These are phyloP conservation scores for Esox niger DNA, from an alignment of 2,113 vertebrate genomes.

Conservation along the genomic window DNA sequence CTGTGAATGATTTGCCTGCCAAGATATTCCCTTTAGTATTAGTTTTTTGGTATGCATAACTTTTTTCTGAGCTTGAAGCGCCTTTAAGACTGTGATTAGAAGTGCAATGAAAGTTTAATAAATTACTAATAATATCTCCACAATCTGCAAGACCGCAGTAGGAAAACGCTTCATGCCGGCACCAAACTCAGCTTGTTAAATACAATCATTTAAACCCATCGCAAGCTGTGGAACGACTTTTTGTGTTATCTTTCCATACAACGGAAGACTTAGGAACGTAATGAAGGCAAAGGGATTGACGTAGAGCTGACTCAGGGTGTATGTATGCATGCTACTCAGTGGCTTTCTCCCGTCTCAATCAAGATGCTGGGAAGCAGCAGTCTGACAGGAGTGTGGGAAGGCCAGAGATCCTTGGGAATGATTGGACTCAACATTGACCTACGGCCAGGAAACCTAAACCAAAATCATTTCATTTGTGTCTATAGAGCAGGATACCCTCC, in stretches of 20 bases:
- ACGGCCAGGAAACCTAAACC: constrained; percentile 3
- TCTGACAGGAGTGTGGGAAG: constrained; percentile 31
- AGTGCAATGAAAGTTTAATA: no score
- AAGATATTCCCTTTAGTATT: no score
- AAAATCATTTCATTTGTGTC: neutral
- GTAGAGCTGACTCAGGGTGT: constrained; percentile 16
- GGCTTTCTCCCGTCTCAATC: constrained; percentile 1
- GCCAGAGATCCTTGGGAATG: constrained; percentile 28
- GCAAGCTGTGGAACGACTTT: constrained; percentile 32
- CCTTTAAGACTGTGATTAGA: no score
- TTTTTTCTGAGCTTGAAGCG: no score
- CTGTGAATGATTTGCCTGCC: no score
- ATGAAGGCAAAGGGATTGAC: constrained; percentile 47
- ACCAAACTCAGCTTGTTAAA: constrained; percentile 46
- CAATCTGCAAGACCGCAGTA: neutral
- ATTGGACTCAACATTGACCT: constrained; percentile 7
- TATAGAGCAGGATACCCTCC: neutral
- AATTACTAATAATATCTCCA: constrained; percentile 5
- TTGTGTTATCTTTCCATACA: constrained; percentile 68
- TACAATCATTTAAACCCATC: constrained; percentile 50
- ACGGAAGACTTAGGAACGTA: constrained; percentile 51
- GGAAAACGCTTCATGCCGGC: constrained; percentile 18
- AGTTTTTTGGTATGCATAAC: no score
- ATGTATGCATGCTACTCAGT: constrained; percentile 8
- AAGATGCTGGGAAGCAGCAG: constrained; percentile 3